A percentile compares a stretch with the other conserved stretches of the same genome.
Conservation (phyloP, 2,888 invertebrate species). For the Catocala fraxini region DNA sequence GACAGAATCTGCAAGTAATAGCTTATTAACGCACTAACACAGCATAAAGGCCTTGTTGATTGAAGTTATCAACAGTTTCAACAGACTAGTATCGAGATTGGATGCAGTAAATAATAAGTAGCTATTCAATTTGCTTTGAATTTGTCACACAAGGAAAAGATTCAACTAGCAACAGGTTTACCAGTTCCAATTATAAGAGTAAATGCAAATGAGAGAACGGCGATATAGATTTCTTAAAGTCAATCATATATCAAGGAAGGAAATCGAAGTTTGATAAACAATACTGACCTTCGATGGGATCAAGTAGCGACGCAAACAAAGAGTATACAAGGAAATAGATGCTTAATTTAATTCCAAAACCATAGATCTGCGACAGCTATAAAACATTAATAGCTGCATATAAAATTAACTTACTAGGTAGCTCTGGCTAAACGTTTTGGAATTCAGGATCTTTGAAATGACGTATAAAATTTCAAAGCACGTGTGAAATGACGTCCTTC, state of each 20-base stretch:
- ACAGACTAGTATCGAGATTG: neutral
- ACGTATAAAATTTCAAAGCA: conserved; percentile 49
- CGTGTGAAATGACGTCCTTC: conserved; percentile 51
- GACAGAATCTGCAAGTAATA: conserved; percentile 26
- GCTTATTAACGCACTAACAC: conserved; percentile 10
- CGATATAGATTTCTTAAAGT: conserved; percentile 36
- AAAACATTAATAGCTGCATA: conserved; percentile 37
- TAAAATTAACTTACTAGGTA: conserved; percentile 48
- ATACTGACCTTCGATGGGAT: conserved; percentile 52
- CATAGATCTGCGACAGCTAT: conserved; percentile 22
- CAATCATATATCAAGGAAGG: conserved; percentile 50
- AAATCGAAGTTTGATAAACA: conserved; percentile 54
- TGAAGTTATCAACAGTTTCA: conserved; percentile 1
- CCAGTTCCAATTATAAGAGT: conserved; percentile 18
- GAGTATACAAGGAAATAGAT: conserved; percentile 52
- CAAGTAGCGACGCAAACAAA: conserved; percentile 34
- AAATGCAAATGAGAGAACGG: conserved; percentile 40
- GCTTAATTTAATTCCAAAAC: conserved; percentile 29
- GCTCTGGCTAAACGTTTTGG: conserved; percentile 50
- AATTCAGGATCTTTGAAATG: conserved; percentile 57
- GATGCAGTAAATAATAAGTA: conserved; percentile 1
- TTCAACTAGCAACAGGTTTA: conserved; percentile 22
- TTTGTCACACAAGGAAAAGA: conserved; percentile 1
- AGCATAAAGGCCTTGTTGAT: conserved; percentile 2
- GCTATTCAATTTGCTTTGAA: neutral